Percentiles rank a stretch among this genome's conserved stretches.
phyloP scores from a whole-genome alignment of 2,888 invertebrate species.

The Matsumyia berberina region DNA sequence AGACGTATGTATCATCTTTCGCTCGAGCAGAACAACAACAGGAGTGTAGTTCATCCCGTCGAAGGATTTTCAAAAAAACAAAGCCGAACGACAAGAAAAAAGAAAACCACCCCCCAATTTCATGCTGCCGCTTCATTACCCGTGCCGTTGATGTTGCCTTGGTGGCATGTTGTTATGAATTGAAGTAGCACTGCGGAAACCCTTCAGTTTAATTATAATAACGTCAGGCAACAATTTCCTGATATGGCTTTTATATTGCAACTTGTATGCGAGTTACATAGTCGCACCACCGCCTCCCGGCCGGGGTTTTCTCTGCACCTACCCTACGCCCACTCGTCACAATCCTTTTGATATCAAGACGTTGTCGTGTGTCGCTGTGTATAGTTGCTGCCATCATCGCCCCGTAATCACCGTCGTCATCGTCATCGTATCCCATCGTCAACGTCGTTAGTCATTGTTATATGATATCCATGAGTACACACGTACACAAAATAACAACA shows the following conservation, averaged over 20 bases:
- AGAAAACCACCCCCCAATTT: conserved; percentile 37
- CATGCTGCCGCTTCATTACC: conserved; percentile 51
- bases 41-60: conserved; percentile 13
- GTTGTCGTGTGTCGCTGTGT: conserved; percentile 40
- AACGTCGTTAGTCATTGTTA: conserved; percentile 75
- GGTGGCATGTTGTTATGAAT: conserved; percentile 69
- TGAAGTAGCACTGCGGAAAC: conserved; percentile 68
- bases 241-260: conserved; percentile 74
- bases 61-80: not conserved
- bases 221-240: conserved; percentile 76
- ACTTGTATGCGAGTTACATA: conserved; percentile 63
- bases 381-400: conserved; percentile 61
- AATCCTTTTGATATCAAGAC: conserved; percentile 74
- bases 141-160: conserved; percentile 44
- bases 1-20: conserved; percentile 36
- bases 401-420: conserved; percentile 70
- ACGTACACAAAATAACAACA: not conserved
- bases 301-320: not conserved
- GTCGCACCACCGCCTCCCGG: not conserved
- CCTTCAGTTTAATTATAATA: conserved; percentile 76
- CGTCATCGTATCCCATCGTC: conserved; percentile 66
- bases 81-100: no score
- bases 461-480: conserved; percentile 62
- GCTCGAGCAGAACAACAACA: not conserved
- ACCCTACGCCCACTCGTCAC: conserved; percentile 19